Evolutionary conservation across 2,888 invertebrate species (phyloP).

Genomic region (Hypolimnas misippus): DNA sequence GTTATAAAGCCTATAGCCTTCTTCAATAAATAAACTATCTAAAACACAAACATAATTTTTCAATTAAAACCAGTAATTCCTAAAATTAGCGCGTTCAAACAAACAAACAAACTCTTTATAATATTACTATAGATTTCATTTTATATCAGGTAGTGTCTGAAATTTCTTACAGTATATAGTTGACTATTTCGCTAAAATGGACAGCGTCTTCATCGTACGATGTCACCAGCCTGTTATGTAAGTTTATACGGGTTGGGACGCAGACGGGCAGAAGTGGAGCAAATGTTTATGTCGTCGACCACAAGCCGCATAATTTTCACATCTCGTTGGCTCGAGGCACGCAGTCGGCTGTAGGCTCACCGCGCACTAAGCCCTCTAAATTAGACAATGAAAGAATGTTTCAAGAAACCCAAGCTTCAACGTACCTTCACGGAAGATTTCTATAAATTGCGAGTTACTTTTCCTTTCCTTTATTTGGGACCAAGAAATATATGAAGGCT

Average conservation of each 20-base stretch:
- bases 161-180: neutral
- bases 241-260: neutral
- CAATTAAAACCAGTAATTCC: no score
- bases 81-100: no score
- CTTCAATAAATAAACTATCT: no score
- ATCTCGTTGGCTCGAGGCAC: slow-evolving; percentile 44
- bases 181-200: neutral
- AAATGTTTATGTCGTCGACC: slow-evolving; percentile 53
- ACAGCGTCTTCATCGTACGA: neutral
- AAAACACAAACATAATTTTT: no score
- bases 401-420: neutral
- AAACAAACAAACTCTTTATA: no score
- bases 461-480: neutral
- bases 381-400: slow-evolving; percentile 25
- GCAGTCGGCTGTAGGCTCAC: slow-evolving; percentile 19
- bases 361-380: slow-evolving; percentile 26
- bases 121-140: no score
- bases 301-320: slow-evolving; percentile 68
- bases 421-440: slow-evolving; percentile 8
- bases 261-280: slow-evolving; percentile 39
- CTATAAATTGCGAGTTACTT: neutral
- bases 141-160: neutral
- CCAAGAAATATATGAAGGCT: slow-evolving; percentile 6
- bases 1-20: no score
- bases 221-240: slow-evolving; percentile 5